Evolutionary conservation across 2,888 invertebrate species (phyloP).

Genomic region (Iselma pallidipennis): DNA sequence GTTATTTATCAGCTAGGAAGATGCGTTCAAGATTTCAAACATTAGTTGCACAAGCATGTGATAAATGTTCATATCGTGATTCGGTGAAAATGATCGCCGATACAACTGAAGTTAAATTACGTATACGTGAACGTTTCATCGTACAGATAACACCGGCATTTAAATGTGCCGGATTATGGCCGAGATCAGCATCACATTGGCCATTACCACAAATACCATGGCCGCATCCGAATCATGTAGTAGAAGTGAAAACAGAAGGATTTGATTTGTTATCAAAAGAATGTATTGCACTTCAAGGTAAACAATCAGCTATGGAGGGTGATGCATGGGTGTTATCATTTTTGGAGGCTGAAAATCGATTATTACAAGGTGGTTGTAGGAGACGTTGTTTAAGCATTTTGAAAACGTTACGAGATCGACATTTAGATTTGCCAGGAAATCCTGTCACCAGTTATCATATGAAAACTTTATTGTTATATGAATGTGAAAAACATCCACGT

Average conservation of each 20-base stretch:
- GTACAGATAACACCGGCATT: constrained; percentile 87
- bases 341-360: constrained; percentile 75
- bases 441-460: constrained; percentile 79
- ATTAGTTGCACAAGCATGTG: constrained; percentile 75
- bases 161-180: constrained; percentile 85
- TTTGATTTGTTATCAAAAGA: constrained; percentile 81
- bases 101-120: constrained; percentile 78
- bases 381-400: constrained; percentile 75
- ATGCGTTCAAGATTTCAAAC: constrained; percentile 83
- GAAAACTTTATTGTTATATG: constrained; percentile 77
- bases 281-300: constrained; percentile 68
- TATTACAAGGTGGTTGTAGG: constrained; percentile 70
- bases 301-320: constrained; percentile 79
- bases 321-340: constrained; percentile 86
- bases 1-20: constrained; percentile 81
- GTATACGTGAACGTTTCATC: constrained; percentile 76
- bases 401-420: constrained; percentile 77
- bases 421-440: constrained; percentile 74
- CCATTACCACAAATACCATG: constrained; percentile 77
- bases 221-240: constrained; percentile 79
- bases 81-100: constrained; percentile 82
- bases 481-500: constrained; percentile 84
- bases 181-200: constrained; percentile 81
- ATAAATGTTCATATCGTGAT: constrained; percentile 79
- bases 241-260: constrained; percentile 82